These are phyloP conservation scores for Paralichthys olivaceus DNA, from an alignment of 2,113 vertebrate genomes.

Conservation along the genomic window DNA sequence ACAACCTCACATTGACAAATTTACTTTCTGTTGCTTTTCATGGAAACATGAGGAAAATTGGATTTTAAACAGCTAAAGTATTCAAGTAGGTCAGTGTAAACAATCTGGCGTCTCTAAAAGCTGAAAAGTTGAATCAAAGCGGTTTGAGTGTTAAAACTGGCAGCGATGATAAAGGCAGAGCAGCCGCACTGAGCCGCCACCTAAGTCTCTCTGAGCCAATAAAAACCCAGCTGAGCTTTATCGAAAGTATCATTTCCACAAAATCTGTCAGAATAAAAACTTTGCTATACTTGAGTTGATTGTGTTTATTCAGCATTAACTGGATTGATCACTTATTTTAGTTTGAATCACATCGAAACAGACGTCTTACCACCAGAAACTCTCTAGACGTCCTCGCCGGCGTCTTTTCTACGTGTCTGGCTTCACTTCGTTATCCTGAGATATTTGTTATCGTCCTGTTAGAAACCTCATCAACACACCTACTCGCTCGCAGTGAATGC, in stretches of 20 bases:
- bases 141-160: constrained; percentile 48
- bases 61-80: constrained; percentile 42
- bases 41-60: constrained; percentile 36
- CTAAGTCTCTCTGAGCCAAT: constrained; percentile 53
- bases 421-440: too few species aligned
- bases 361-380: too few species aligned
- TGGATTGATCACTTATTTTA: too few species aligned
- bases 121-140: constrained; percentile 50
- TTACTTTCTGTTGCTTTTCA: constrained; percentile 19
- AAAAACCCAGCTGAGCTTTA: constrained; percentile 21
- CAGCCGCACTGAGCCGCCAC: constrained; percentile 38
- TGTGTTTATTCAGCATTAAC: constrained; percentile 14
- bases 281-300: constrained; percentile 2
- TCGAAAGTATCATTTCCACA: constrained; percentile 19
- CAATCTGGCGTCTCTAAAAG: constrained; percentile 46
- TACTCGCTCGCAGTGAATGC: too few species aligned
- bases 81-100: constrained; percentile 62
- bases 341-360: too few species aligned
- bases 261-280: constrained; percentile 29
- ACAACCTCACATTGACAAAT: constrained; percentile 24
- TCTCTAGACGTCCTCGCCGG: too few species aligned
- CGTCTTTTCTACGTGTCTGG: too few species aligned
- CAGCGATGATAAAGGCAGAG: constrained; percentile 37
- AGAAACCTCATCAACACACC: too few species aligned
- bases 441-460: too few species aligned